Conservation (phyloP, 2,888 invertebrate species). For the Cancer borealis region DNA sequence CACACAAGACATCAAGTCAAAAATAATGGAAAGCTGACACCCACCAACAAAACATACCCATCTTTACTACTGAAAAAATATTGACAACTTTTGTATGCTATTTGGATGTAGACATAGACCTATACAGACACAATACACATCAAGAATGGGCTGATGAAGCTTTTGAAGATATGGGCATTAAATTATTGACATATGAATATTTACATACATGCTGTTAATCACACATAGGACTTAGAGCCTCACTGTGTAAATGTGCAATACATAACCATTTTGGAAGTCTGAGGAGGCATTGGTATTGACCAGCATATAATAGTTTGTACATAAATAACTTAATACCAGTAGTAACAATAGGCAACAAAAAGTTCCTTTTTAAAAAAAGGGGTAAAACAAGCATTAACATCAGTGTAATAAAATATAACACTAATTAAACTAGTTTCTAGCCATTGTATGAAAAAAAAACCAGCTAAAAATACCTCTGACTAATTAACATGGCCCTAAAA, state of each 20-base stretch:
- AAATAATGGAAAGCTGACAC: constrained; percentile 38
- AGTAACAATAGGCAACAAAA: constrained; percentile 74
- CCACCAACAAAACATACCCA: constrained; percentile 54
- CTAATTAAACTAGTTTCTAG: constrained; percentile 70
- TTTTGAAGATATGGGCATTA: constrained; percentile 66
- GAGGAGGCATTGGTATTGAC: constrained; percentile 73
- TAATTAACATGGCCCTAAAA: constrained; percentile 62
- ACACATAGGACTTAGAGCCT: constrained; percentile 71
- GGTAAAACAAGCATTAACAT: constrained; percentile 67
- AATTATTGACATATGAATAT: constrained; percentile 70
- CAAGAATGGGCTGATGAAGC: constrained; percentile 68
- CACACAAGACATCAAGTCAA: constrained; percentile 48
- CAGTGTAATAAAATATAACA: constrained; percentile 63
- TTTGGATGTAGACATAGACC: constrained; percentile 69
- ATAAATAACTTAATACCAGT: constrained; percentile 76
- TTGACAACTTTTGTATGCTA: constrained; percentile 64
- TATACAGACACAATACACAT: constrained; percentile 67
- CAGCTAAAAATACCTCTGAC: constrained; percentile 33
- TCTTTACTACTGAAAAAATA: constrained; percentile 64
- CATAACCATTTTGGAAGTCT: constrained; percentile 72
- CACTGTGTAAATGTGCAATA: constrained; percentile 71
- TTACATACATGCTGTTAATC: constrained; percentile 70
- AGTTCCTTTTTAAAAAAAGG: constrained; percentile 60
- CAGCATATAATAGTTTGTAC: constrained; percentile 73
- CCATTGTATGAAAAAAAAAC: constrained; percentile 47